phyloP scores from a whole-genome alignment of 2,797 vertebrate species.

The Antennarius maculatus region DNA sequence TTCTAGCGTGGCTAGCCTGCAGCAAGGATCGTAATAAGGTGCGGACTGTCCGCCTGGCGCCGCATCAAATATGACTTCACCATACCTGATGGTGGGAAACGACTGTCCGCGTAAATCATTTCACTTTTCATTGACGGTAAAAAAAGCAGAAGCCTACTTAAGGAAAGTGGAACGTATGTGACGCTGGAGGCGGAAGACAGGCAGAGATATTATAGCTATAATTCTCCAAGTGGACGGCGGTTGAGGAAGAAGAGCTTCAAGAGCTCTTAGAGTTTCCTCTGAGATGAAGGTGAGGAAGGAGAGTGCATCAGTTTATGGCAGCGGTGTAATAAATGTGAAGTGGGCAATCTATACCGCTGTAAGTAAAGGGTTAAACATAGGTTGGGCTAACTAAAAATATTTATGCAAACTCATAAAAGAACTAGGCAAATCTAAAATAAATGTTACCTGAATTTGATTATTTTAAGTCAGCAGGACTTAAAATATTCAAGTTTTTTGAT shows the following conservation, averaged over 20 bases:
- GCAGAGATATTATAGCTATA: constrained; percentile 35
- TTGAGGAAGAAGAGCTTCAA: constrained; percentile 26
- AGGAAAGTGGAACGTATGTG: constrained; percentile 19
- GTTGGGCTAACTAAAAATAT: no score
- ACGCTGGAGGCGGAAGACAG: neutral
- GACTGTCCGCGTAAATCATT: constrained; percentile 3
- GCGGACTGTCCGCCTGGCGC: no score
- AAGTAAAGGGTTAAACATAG: no score
- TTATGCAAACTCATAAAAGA: no score
- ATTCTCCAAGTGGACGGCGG: constrained; percentile 38
- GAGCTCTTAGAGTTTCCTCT: constrained; percentile 12
- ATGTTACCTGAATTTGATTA: no score
- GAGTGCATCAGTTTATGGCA: neutral
- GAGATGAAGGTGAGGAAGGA: constrained; percentile 7
- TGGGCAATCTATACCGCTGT: no score
- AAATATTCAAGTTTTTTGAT: no score
- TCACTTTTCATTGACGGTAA: constrained; percentile 18
- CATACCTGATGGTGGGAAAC: neutral
- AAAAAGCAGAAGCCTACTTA: neutral
- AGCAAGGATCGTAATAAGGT: no score
- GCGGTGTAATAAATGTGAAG: neutral
- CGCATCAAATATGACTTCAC: no score
- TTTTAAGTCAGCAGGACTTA: no score
- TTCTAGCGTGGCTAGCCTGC: no score
- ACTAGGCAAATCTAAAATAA: no score